These are phyloP conservation scores for Trissolcus basalis DNA, from an alignment of 1,140 invertebrate species.

Conservation along the genomic window DNA sequence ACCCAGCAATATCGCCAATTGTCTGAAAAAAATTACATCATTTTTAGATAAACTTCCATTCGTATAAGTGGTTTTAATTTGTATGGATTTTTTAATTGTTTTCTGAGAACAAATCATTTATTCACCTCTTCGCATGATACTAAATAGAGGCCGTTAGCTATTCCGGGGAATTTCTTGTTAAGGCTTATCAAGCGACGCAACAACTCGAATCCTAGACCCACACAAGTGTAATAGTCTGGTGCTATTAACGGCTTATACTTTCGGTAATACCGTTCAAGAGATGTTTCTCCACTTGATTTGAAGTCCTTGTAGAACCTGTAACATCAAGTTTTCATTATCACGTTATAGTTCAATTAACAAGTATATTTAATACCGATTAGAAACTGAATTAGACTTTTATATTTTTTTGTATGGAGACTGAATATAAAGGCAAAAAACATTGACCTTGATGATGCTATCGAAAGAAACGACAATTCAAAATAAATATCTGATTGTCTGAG, in stretches of 20 bases:
- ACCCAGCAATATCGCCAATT: constrained; percentile 81
- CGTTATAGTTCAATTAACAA: constrained; percentile 3
- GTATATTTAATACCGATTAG: not conserved
- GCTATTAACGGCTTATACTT: constrained; percentile 87
- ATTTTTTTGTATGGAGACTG: too few relatives aligned
- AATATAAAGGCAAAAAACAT: not conserved
- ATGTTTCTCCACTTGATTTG: constrained; percentile 78
- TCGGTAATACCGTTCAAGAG: constrained; percentile 82
- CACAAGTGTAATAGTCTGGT: constrained; percentile 88
- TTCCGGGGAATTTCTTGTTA: constrained; percentile 80
- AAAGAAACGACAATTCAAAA: not conserved
- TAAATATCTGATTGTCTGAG: not conserved
- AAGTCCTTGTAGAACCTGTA: constrained; percentile 84
- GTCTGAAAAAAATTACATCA: constrained; percentile 65
- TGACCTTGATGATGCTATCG: constrained; percentile 7
- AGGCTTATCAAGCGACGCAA: constrained; percentile 78
- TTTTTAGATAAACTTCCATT: constrained; percentile 1
- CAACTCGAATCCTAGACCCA: constrained; percentile 89
- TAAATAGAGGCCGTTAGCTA: constrained; percentile 82
- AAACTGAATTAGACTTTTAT: too few relatives aligned
- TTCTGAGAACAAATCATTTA: not conserved
- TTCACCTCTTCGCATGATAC: constrained; percentile 90
- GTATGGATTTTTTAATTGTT: not conserved
- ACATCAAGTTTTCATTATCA: not conserved
- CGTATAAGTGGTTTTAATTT: not conserved